Evolutionary conservation across 2,888 invertebrate species (phyloP).

Genomic region (Troglohyphantes excavatus): DNA sequence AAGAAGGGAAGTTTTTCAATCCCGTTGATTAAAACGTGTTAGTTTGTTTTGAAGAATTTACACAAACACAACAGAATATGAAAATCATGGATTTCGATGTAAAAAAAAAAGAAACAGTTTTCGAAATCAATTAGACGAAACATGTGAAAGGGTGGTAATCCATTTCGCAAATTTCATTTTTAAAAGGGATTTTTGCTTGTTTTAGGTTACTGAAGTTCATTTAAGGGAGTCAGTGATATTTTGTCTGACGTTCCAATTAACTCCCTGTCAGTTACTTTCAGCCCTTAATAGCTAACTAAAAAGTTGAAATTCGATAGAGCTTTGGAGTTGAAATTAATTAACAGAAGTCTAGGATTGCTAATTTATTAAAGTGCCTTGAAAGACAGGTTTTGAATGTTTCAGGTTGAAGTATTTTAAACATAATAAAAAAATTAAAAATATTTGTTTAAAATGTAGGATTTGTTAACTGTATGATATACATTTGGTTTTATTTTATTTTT

Average conservation of each 20-base stretch:
- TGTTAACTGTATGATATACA: no score
- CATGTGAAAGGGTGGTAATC: background rate
- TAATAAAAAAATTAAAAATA: no score
- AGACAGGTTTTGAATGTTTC: background rate
- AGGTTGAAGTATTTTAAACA: no score
- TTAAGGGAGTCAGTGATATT: no score
- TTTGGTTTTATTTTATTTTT: no score
- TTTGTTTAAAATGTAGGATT: no score
- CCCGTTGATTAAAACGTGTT: constrained; percentile 52
- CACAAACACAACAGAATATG: background rate
- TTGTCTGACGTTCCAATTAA: background rate
- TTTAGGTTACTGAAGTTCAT: background rate
- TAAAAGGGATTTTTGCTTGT: background rate
- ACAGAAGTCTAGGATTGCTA: background rate
- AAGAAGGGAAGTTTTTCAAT: constrained; percentile 24
- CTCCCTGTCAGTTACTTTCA: background rate
- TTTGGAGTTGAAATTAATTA: constrained; percentile 17
- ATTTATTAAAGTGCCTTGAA: constrained; percentile 3
- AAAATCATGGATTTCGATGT: background rate
- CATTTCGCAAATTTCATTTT: background rate
- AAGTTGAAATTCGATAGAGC: background rate
- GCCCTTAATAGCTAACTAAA: background rate
- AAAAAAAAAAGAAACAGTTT: background rate
- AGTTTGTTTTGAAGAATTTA: constrained; percentile 15
- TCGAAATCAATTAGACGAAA: background rate